These are phyloP conservation scores for Callaeas wilsoni DNA, from an alignment of 2,113 vertebrate species.

Conservation along the genomic window DNA sequence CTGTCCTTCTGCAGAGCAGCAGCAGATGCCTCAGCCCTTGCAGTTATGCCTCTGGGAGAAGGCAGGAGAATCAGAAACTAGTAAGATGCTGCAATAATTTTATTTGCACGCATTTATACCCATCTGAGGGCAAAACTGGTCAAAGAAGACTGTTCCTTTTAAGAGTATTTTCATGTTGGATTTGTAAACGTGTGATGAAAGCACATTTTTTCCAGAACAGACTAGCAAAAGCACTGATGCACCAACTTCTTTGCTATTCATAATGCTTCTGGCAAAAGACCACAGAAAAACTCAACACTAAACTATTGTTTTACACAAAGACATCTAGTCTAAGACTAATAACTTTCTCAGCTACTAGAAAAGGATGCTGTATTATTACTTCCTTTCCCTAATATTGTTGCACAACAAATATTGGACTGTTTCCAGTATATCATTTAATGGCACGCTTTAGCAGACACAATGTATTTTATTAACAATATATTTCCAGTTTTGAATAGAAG, in stretches of 20 bases:
- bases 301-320: not conserved
- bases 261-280: not conserved
- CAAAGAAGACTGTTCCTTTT: not conserved
- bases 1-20: not conserved
- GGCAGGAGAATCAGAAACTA: not conserved
- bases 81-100: not conserved
- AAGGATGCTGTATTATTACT: not conserved
- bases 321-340: not conserved
- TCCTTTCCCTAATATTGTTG: not conserved
- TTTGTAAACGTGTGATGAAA: fast-evolving
- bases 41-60: not conserved
- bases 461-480: not conserved
- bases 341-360: not conserved
- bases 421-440: not conserved
- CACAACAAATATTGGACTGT: not conserved
- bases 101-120: not conserved
- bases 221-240: not conserved
- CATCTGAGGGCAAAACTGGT: not conserved
- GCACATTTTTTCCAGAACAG: not conserved
- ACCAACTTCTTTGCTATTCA: not conserved
- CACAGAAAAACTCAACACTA: not conserved
- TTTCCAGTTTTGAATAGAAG: not conserved
- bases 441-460: not conserved
- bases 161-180: not conserved
- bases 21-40: not conserved